Base-by-base conservation (phyloP, 1,140 invertebrate genomes). In the Polypedilum pembai region DNA sequence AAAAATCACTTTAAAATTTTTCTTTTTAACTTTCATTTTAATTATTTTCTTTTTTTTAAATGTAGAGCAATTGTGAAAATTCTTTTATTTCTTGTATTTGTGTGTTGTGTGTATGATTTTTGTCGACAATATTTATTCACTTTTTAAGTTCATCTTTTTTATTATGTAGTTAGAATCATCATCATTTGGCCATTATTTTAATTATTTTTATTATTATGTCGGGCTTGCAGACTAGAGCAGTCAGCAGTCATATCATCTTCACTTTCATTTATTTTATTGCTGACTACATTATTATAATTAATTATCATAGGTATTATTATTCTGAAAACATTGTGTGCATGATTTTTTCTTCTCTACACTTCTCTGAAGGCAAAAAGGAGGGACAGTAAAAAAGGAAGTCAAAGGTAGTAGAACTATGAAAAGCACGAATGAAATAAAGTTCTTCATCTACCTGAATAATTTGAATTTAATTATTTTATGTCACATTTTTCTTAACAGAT, bases 221-320 rank as follows among this genome's bases (percentile, higher is more conserved):
- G 45, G 45, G 45, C 12, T 33, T 33, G 45, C 45, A 56, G 12
- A 45, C 24, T 33, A 33, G n/a, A 56, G n/a, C 45, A 56, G 12
- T 56, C 45, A 56, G 12, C 12, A 56, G 12, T 56, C 45, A 56
- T 56, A 12, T 56, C 8, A 12, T 56, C n/a, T 56, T 56, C 12
- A n/a, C 10, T 56, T 4, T 56, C 41, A 56, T 56, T 15, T 3
- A 12, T 15, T 56, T 56, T 56, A 56, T 56, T 56, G 45, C 45
- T 56, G 45, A 56, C 45, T 56, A 56, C n/a, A 56, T 56, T 56
- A 56, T 56, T 56, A 56, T 56, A 56, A 56, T 56, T 56, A 56
- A 56, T 56, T 56, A 56, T 33, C 24, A 33, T 33, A 56, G 12
- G 12, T 56, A 56, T 56, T 56, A 56, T 15, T 56, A 15, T 56